phyloP scores from a whole-genome alignment of 1,140 invertebrate species.

The Brachionus plicatilis region DNA sequence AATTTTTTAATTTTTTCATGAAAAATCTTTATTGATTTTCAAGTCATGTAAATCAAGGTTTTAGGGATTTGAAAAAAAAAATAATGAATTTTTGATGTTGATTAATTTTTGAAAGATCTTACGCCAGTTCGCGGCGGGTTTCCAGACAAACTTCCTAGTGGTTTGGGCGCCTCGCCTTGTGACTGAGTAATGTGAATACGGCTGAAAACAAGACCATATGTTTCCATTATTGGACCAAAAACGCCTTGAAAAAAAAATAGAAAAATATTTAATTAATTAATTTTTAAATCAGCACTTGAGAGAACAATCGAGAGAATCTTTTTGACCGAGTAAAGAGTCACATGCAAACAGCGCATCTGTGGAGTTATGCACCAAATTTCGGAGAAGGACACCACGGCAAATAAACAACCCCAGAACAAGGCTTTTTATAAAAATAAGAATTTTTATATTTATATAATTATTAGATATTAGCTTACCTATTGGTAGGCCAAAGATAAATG shows the following conservation, averaged over 20 bases:
- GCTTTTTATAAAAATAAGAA: neutral
- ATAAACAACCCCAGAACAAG: slow-evolving; percentile 34
- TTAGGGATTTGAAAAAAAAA: neutral
- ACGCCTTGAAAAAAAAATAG: neutral
- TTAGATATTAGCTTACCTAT: neutral
- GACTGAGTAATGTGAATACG: slow-evolving; percentile 31
- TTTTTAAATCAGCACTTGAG: neutral
- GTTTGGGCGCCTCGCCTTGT: slow-evolving; percentile 24
- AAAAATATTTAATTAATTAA: neutral
- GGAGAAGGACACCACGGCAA: slow-evolving; percentile 17
- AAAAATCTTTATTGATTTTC: neutral
- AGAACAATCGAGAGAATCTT: slow-evolving; percentile 31
- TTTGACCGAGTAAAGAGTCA: neutral
- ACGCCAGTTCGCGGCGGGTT: neutral
- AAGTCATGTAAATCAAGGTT: slow-evolving; percentile 12
- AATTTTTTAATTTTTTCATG: neutral
- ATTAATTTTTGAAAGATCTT: slow-evolving; percentile 26
- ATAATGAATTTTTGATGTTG: neutral
- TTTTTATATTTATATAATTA: too few relatives aligned
- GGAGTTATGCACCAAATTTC: slow-evolving; percentile 39
- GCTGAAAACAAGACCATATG: slow-evolving; percentile 35
- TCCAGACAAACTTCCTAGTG: neutral
- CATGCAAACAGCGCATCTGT: slow-evolving; percentile 18
- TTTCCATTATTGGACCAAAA: slow-evolving; percentile 35
- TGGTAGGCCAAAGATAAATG: slow-evolving; percentile 25